Evolutionary conservation across 2,113 vertebrate genomes (phyloP).

Genomic region (Prolemur simus): DNA sequence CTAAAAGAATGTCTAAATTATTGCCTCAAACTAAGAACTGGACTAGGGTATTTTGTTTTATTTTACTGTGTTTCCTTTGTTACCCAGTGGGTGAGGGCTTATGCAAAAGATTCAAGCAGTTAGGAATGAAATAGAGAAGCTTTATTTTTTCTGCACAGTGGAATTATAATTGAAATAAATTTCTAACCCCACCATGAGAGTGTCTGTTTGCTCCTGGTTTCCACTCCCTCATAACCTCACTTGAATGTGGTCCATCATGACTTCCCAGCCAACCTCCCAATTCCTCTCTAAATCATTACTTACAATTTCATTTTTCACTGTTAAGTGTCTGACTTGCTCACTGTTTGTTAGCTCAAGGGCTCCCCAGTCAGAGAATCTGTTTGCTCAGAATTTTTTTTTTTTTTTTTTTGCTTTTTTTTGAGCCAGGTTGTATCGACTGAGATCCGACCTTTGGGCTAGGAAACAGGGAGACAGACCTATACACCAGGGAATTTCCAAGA

Average conservation of each 20-base stretch:
- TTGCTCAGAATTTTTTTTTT: not conserved
- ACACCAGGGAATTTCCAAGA: not conserved
- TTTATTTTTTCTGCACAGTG: not conserved
- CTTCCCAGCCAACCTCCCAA: not conserved
- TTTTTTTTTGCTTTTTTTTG: not conserved
- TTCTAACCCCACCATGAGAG: not conserved
- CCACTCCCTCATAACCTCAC: not conserved
- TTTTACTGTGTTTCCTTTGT: constrained; percentile 38
- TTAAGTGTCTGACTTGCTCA: not conserved
- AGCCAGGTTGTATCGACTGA: not conserved
- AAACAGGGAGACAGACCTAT: not conserved
- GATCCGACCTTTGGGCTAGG: not conserved
- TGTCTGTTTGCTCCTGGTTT: not conserved
- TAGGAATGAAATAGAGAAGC: not conserved
- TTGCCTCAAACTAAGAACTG: not conserved
- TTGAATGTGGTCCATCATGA: not conserved
- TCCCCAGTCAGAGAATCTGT: not conserved
- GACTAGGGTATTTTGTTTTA: not conserved
- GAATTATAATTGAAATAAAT: not conserved
- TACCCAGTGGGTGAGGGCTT: not conserved
- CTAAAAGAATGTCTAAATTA: not conserved
- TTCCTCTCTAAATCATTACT: not conserved
- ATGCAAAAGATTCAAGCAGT: not conserved
- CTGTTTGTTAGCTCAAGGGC: not conserved
- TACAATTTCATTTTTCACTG: not conserved